Percentiles rank a stretch among this genome's conserved stretches.
Evolutionary conservation across 1,140 invertebrate species (phyloP).

Genomic region (Tetramorium simillimum): DNA sequence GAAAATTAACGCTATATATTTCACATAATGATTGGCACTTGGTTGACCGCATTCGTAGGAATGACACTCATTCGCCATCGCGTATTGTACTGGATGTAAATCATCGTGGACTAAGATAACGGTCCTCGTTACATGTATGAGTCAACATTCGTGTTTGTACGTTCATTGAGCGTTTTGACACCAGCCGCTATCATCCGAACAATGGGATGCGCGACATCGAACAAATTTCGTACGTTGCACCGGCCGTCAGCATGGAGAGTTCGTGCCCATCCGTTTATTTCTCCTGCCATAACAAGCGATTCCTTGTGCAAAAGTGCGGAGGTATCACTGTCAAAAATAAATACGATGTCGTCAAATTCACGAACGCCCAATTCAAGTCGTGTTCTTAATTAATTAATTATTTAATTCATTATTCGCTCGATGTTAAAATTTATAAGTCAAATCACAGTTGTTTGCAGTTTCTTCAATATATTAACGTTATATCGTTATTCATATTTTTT

Average conservation of each 20-base stretch:
- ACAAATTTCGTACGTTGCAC: constrained; percentile 57
- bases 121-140: background rate
- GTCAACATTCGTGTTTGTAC: constrained; percentile 30
- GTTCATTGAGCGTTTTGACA: constrained; percentile 55
- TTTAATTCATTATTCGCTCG: background rate
- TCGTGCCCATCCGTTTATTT: constrained; percentile 60
- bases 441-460: background rate
- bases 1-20: constrained; percentile 25
- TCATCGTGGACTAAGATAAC: constrained; percentile 10
- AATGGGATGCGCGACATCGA: constrained; percentile 60
- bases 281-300: constrained; percentile 64
- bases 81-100: background rate
- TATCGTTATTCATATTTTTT: background rate
- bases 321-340: constrained; percentile 69
- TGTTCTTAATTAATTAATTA: constrained; percentile 40
- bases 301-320: constrained; percentile 64
- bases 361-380: background rate
- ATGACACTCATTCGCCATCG: background rate
- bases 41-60: constrained; percentile 21
- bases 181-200: constrained; percentile 63
- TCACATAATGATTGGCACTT: constrained; percentile 2
- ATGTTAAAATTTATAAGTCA: background rate
- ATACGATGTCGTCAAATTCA: constrained; percentile 62
- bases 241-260: constrained; percentile 47
- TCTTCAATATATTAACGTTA: background rate